These are phyloP conservation scores for Callaeas wilsoni DNA, from an alignment of 2,113 vertebrate genomes.

Conservation along the genomic window DNA sequence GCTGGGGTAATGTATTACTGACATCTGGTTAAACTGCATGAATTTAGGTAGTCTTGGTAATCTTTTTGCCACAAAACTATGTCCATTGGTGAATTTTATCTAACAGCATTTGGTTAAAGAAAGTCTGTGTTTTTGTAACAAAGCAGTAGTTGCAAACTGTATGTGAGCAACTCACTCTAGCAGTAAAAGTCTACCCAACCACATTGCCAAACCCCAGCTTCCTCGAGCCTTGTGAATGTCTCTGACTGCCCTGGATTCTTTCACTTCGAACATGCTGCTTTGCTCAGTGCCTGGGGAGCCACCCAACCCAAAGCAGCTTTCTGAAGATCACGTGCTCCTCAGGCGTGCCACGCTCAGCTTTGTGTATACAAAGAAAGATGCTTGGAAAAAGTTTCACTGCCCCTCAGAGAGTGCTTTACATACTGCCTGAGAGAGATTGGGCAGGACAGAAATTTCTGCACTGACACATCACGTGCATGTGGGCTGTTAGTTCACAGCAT, in stretches of 20 bases:
- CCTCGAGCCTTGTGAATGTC: fast-evolving
- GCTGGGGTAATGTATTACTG: background rate
- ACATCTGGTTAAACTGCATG: background rate
- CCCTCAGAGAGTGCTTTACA: background rate
- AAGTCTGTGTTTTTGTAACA: background rate
- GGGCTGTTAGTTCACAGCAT: background rate
- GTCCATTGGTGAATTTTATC: background rate
- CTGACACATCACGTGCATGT: background rate
- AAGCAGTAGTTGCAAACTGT: background rate
- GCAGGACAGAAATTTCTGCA: background rate
- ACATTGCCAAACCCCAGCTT: background rate
- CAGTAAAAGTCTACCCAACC: background rate
- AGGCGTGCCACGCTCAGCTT: background rate
- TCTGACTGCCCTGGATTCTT: background rate
- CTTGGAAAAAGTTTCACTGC: background rate
- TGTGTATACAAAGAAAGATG: background rate
- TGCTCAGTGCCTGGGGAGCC: background rate
- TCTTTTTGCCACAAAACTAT: background rate
- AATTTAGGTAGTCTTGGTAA: background rate
- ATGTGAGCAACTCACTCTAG: background rate
- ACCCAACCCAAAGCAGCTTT: background rate
- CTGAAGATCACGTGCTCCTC: background rate
- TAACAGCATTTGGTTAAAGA: background rate
- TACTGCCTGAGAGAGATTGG: background rate
- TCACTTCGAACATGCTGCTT: background rate